A percentile compares a stretch with the other conserved stretches of the same genome.
These are phyloP conservation scores for Drosophila yakuba DNA, from an alignment of 1,140 invertebrate species.

Conservation along the genomic window DNA sequence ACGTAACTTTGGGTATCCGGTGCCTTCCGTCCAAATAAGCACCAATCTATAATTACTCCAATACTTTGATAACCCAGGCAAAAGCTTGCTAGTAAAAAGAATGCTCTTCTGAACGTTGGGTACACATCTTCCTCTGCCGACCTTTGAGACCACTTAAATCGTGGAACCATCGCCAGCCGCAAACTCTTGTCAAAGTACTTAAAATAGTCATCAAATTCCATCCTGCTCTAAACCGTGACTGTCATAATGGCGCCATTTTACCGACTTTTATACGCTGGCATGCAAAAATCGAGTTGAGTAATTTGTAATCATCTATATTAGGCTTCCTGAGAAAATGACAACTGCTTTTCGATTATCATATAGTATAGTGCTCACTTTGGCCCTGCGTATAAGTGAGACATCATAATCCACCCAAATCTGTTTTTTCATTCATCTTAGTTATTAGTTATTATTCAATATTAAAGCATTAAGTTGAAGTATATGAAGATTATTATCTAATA, in stretches of 20 bases:
- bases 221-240: background rate
- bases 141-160: constrained; percentile 28
- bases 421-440: no score
- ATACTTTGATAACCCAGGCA: constrained; percentile 52
- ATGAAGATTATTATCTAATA: no score
- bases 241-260: background rate
- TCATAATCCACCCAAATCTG: no score
- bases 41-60: constrained; percentile 54
- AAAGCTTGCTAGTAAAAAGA: background rate
- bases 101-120: background rate
- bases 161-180: constrained; percentile 22
- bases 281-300: background rate
- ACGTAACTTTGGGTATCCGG: constrained; percentile 11
- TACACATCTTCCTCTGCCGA: background rate
- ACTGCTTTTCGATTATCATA: background rate
- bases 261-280: constrained; percentile 24
- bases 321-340: constrained; percentile 5
- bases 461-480: no score
- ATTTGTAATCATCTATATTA: background rate
- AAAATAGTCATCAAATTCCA: constrained; percentile 29
- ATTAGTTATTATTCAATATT: no score
- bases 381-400: no score
- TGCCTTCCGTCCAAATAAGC: constrained; percentile 1
- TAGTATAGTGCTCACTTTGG: no score
- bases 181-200: constrained; percentile 40